Percentiles rank a stretch among this genome's conserved stretches.
These are phyloP conservation scores for Anhinga rufa DNA, from an alignment of 2,113 vertebrate genomes.

Conservation along the genomic window DNA sequence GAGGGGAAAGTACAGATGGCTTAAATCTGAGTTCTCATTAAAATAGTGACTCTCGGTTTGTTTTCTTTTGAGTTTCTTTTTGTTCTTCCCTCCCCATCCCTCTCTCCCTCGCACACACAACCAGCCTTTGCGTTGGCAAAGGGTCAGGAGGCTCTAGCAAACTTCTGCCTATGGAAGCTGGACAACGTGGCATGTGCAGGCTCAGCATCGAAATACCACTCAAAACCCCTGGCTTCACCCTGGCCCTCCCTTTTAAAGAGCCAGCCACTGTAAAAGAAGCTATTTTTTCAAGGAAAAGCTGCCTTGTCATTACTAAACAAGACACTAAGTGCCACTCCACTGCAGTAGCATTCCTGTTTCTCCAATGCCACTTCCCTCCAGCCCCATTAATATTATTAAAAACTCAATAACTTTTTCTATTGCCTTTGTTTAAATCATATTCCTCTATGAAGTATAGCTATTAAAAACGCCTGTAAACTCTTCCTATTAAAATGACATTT, in stretches of 20 bases:
- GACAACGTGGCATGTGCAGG: constrained; percentile 56
- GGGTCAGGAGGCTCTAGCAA: constrained; percentile 52
- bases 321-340: constrained; percentile 44
- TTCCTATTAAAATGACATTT: constrained; percentile 69
- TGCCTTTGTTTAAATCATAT: constrained; percentile 65
- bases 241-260: constrained; percentile 64
- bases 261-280: constrained; percentile 30
- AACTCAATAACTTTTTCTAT: constrained; percentile 35
- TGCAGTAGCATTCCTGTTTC: constrained; percentile 41
- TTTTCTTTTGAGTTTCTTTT: constrained; percentile 47
- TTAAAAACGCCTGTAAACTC: constrained; percentile 69
- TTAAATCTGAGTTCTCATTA: constrained; percentile 50
- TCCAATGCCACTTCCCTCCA: constrained; percentile 27
- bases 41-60: constrained; percentile 26
- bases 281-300: constrained; percentile 20
- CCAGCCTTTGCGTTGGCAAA: neutral
- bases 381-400: constrained; percentile 49
- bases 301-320: constrained; percentile 56
- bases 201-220: constrained; percentile 61
- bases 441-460: constrained; percentile 37
- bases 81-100: neutral
- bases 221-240: constrained; percentile 27
- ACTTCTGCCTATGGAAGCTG: constrained; percentile 51
- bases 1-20: constrained; percentile 19
- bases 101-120: neutral